Conservation (phyloP, 2,888 invertebrate genomes). For the Maniola hyperantus region DNA sequence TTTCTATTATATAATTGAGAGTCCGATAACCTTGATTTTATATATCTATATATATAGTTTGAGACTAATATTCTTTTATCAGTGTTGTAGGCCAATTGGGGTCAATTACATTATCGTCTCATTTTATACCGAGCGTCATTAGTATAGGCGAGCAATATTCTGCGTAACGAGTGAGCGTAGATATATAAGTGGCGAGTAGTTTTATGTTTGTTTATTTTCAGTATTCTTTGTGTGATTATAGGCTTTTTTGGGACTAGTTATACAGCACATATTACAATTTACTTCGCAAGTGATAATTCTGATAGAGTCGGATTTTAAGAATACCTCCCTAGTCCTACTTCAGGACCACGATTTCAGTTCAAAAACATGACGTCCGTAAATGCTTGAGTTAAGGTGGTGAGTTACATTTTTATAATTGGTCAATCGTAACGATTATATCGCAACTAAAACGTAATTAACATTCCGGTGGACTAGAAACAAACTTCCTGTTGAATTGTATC, state of each 20-base stretch:
- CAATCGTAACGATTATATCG: too few species aligned
- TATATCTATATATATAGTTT: conserved; percentile 13
- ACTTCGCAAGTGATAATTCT: too few species aligned
- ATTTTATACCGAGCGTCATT: conserved; percentile 53
- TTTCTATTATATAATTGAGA: not conserved
- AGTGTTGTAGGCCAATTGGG: conserved; percentile 50
- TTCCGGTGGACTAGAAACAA: too few species aligned
- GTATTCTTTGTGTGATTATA: not conserved
- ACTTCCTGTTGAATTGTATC: too few species aligned
- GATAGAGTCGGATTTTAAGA: too few species aligned
- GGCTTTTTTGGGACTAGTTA: not conserved
- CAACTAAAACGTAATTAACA: too few species aligned
- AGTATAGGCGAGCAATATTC: conserved; percentile 11
- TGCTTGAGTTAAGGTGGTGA: not conserved
- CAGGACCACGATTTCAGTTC: not conserved
- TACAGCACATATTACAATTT: not conserved
- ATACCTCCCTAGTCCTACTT: too few species aligned
- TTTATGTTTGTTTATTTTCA: not conserved
- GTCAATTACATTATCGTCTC: conserved; percentile 61
- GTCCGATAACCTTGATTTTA: conserved; percentile 5
- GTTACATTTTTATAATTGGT: not conserved
- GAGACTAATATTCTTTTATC: conserved; percentile 59
- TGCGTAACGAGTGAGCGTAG: not conserved
- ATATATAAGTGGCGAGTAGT: not conserved
- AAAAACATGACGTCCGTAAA: not conserved